Evolutionary conservation across 2,113 vertebrate species (phyloP), one percentile per base, ranked within the genome.

Genomic region (Irena cyanogastra): DNA sequence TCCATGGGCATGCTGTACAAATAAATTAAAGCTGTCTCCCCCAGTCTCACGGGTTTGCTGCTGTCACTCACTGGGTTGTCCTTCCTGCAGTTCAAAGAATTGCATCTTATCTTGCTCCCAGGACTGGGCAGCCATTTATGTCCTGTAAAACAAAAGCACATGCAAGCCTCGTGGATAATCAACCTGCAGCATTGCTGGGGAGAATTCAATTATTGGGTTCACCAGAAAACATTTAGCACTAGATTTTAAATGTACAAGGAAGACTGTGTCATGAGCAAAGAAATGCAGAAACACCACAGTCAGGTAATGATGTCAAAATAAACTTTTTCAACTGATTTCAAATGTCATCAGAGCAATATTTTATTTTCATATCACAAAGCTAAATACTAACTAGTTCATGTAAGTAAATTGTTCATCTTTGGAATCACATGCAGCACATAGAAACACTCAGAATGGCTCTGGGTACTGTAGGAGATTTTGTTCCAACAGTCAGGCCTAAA

Each of bases 1-100:
- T 81, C 95, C 92, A 22, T 64, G 61, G 22, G 93, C 94, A 79
- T 5, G 76, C 84, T 37, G 49, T 20, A 60, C 31, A n/a, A 80
- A 88, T 75, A 87, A 97, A 97, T 97, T 90, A 87, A 97, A 97
- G 89, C 75, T 79, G 90, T 44, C 76, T 60, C 50, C 59, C 54
- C 80, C 66, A 30, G 35, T 92, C 93, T 83, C 94, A 26, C 1
- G 42, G 75, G 19, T 90, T 63, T 82, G 85, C 83, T 80, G 75
- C 77, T 75, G 92, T 83, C 57, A 54, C 53, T 90, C 95, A 89
- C 90, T 39, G 0, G 0, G 7, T 39, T 54, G 63, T 50, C 54
- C 87, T 80, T 91, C 64, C 83, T 91, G 89, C 61, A 13, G 70
- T 74, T 93, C 69, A 31, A 31, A 93, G 74, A 23, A 39, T 79